phyloP scores from a whole-genome alignment of 2,113 vertebrate species.

The Microcebus murinus region DNA sequence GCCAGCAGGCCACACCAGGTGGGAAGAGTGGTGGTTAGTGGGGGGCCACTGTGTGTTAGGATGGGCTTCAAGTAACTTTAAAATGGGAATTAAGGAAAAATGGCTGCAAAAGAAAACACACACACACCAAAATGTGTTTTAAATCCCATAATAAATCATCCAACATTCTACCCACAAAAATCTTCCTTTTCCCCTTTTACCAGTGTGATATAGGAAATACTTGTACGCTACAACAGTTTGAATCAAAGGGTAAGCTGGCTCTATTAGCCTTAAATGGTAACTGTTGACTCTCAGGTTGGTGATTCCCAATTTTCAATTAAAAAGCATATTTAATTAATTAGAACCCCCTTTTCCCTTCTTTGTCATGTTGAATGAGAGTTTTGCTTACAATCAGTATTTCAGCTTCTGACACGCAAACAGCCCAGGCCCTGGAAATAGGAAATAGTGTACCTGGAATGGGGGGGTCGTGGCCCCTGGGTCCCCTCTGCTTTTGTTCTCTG shows the following conservation, averaged over 20 bases:
- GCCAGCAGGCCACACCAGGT: conserved; percentile 96
- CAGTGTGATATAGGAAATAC: not conserved
- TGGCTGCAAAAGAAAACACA: conserved; percentile 49
- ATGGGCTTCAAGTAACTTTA: conserved; percentile 97
- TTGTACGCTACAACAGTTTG: not conserved
- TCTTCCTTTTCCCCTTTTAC: not conserved
- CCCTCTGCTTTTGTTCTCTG: not conserved
- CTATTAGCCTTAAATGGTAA: not conserved
- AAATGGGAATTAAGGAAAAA: conserved; percentile 88
- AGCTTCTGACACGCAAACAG: not conserved
- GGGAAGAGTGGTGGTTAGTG: conserved; percentile 94
- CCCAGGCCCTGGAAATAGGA: not conserved
- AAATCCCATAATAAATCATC: not conserved
- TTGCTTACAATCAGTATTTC: conserved; percentile 12
- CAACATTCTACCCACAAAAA: not conserved
- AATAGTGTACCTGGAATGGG: not conserved
- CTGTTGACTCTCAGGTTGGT: not conserved
- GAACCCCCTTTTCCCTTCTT: not conserved
- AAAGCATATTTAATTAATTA: not conserved
- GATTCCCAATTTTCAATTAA: not conserved
- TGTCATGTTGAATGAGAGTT: not conserved
- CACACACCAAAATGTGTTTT: not conserved
- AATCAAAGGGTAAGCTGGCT: not conserved
- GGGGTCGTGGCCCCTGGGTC: not conserved
- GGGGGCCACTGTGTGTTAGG: conserved; percentile 97